phyloP scores from a whole-genome alignment of 23 tunicate genomes.

The Diplosoma virens region DNA sequence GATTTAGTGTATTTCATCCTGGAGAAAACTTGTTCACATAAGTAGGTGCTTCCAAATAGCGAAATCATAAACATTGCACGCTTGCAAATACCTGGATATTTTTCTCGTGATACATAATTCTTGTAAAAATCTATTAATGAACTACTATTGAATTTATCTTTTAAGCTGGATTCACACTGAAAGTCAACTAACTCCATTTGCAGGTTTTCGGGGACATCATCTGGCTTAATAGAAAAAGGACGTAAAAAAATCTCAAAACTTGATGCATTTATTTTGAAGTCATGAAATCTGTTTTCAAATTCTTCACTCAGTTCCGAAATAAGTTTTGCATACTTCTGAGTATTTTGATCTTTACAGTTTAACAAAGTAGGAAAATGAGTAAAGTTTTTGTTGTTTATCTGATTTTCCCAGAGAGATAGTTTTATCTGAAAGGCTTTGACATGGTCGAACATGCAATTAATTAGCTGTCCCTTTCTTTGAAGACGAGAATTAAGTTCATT shows the following conservation, averaged over 20 bases:
- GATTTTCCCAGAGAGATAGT: constrained; percentile 46
- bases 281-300: constrained; percentile 10
- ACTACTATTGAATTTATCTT: background rate
- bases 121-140: constrained; percentile 5
- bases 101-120: background rate
- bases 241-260: constrained; percentile 8
- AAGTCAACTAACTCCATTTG: constrained; percentile 24
- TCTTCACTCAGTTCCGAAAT: constrained; percentile 8
- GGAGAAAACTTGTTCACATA: background rate
- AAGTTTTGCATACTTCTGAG: background rate
- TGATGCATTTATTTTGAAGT: background rate
- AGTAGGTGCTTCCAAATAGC: constrained; percentile 6
- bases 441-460: constrained; percentile 22
- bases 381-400: constrained; percentile 38
- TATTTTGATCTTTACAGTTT: constrained; percentile 25
- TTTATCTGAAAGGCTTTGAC: constrained; percentile 44
- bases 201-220: background rate
- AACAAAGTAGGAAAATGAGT: constrained; percentile 49
- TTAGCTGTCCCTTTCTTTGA: constrained; percentile 5
- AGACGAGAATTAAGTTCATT: constrained; percentile 23
- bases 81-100: constrained; percentile 9
- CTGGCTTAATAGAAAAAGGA: background rate
- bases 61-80: constrained; percentile 4
- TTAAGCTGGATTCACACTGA: too few relatives aligned
- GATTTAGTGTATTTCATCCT: constrained; percentile 1